These are phyloP conservation scores for Toxostoma redivivum DNA, from an alignment of 2,113 vertebrate genomes.

Conservation along the genomic window DNA sequence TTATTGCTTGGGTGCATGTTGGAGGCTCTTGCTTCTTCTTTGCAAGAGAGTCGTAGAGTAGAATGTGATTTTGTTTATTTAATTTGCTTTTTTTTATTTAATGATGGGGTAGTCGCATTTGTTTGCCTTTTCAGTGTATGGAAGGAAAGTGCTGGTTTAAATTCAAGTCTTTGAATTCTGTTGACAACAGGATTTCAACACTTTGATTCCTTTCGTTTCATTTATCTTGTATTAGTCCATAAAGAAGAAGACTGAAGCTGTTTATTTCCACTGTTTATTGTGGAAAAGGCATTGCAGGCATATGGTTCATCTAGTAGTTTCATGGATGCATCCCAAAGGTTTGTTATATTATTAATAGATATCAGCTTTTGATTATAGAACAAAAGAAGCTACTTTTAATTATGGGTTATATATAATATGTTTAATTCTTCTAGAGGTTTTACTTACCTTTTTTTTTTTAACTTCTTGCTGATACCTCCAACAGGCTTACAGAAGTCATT, in stretches of 20 bases:
- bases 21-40: accelerated
- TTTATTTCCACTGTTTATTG: background rate
- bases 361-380: background rate
- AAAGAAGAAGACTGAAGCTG: background rate
- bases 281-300: background rate
- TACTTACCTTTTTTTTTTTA: background rate
- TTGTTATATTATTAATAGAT: background rate
- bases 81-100: background rate
- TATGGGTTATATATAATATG: background rate
- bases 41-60: accelerated
- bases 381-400: background rate
- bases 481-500: background rate
- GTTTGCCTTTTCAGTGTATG: background rate
- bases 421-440: background rate
- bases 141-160: background rate
- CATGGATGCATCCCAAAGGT: background rate
- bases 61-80: background rate
- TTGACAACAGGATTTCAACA: background rate
- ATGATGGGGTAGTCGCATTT: accelerated
- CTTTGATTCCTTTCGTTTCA: background rate
- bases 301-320: background rate
- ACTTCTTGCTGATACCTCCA: background rate
- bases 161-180: background rate
- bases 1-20: background rate
- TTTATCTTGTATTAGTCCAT: background rate